Evolutionary conservation across 2,113 vertebrate species (phyloP).

Genomic region (Epinephelus fuscoguttatus): DNA sequence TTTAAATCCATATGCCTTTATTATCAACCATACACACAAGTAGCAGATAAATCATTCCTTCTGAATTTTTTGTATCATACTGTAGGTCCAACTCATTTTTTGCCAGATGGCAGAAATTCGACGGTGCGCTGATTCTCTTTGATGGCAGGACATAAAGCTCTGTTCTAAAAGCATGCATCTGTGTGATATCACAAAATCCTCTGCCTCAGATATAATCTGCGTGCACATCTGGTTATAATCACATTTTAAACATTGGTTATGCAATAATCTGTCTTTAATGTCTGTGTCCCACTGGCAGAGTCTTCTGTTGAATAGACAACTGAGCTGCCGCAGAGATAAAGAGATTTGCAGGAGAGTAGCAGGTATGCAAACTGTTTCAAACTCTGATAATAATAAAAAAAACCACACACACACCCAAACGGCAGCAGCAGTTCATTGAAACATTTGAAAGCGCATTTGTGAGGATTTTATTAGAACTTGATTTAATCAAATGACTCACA

Average conservation of each 20-base stretch:
- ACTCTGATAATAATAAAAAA: conserved; percentile 8
- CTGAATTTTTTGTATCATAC: conserved; percentile 12
- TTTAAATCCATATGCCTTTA: background rate
- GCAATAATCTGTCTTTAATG: conserved; percentile 80
- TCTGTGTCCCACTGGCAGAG: conserved; percentile 68
- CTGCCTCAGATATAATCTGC: conserved; percentile 75
- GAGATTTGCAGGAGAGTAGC: conserved; percentile 66
- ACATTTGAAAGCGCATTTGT: conserved; percentile 24
- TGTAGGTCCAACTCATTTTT: conserved; percentile 21
- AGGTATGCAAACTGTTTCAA: conserved; percentile 64
- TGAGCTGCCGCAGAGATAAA: conserved; percentile 68
- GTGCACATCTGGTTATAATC: conserved; percentile 82
- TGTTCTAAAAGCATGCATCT: conserved; percentile 70
- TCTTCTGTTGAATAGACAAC: conserved; percentile 48
- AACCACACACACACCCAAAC: background rate
- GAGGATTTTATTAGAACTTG: conserved; percentile 29
- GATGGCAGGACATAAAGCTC: conserved; percentile 60
- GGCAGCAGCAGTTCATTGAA: conserved; percentile 7
- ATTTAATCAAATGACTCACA: conserved; percentile 16
- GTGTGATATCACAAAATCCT: conserved; percentile 77
- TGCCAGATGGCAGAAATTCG: conserved; percentile 68
- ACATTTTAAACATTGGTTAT: conserved; percentile 80
- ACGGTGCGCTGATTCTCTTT: conserved; percentile 51
- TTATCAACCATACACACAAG: background rate
- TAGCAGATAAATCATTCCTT: background rate